Evolutionary conservation across 2,888 invertebrate genomes (phyloP), one percentile per base, ranked within the genome.

Genomic region (Auanema sp.): DNA sequence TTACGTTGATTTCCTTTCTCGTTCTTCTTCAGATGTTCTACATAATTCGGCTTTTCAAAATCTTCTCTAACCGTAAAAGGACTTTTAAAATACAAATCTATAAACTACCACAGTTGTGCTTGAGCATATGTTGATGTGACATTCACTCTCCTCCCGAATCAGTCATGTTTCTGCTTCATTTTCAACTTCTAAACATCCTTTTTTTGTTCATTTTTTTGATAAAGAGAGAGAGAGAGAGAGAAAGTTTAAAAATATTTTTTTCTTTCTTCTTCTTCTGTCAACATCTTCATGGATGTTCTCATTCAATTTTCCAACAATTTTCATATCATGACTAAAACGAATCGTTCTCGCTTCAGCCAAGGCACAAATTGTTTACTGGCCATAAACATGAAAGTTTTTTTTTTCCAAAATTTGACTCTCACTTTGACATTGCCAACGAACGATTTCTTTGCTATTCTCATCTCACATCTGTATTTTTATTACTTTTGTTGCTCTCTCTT

Each of bases 401-500:
- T 21, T 16, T 47, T 16, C 6, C n/a, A n/a, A 47, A 47, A 52
- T 6, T n/a, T 18, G n/a, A 21, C 52, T n/a, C 11, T 52, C 21
- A n/a, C n/a, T 16, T 6, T 52, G n/a, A 23, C 23, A 23, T 16
- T 5, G 23, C n/a, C 4, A 23, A 24, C 52, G 18, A n/a, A 8
- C 33, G 18, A 23, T n/a, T 54, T n/a, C n/a, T 25, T 21, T 51
- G 18, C 8, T 53, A 16, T n/a, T 24, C 41, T 52, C 6, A 16
- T 21, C 42, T 49, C 18, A 5, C 14, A 43, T 51, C 25, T 5
- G 18, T 6, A 18, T 60, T 23, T 57, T 53, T 40, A 23, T 42
- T 41, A 53, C 42, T 54, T 41, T 12, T 23, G 16, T 49, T 60
- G 18, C 23, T 21, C 41, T 52, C 42, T 40, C 8, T 41, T 42